Evolutionary conservation across 2,113 vertebrate genomes (phyloP), one percentile per base, ranked within the genome.

Genomic region (Chaetodon auriga): DNA sequence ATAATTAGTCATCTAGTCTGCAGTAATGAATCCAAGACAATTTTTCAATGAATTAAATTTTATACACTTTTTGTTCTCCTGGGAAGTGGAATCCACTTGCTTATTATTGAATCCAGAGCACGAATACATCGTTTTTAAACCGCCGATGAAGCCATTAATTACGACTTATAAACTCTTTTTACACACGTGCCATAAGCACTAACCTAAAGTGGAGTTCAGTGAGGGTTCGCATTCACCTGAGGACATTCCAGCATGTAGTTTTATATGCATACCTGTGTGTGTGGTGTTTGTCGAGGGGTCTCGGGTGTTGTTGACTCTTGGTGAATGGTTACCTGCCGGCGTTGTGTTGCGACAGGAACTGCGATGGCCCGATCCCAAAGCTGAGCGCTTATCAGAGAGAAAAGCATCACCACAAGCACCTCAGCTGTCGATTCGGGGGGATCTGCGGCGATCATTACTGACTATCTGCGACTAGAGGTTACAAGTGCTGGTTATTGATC

Each of bases 271-370:
- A 69, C 68, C 73, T 87, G 55, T 68, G 65, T 23, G 82, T 14
- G 36, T 18, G 57, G 68, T 90, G 90, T 88, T 90, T 90, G 90
- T 78, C 0, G 7, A 69, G 54, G 35, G 78, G 66, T 81, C 71
- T n/a, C 5, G 43, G 70, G 43, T 18, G 36, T 12, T 92, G 91
- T 93, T 94, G 88, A 93, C 86, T 88, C 84, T 80, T 12, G 70
- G 92, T 91, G 85, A 94, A 94, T 93, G 84, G 85, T 94, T 92
- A 86, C 80, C 87, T 69, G 12, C 3, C 6, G 11, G 16, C 0
- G 75, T 73, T 80, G 87, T 81, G 73, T 91, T 91, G 80, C 82
- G 15, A 89, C 85, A 93, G 73, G 78, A 78, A 64, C 75, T 4
- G 48, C 25, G 12, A 55, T 10, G 38, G 60, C 25, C 41, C 19